A percentile compares a stretch with the other conserved stretches of the same genome.
phyloP scores from a whole-genome alignment of 1,140 invertebrate species.

The Apis florea region DNA sequence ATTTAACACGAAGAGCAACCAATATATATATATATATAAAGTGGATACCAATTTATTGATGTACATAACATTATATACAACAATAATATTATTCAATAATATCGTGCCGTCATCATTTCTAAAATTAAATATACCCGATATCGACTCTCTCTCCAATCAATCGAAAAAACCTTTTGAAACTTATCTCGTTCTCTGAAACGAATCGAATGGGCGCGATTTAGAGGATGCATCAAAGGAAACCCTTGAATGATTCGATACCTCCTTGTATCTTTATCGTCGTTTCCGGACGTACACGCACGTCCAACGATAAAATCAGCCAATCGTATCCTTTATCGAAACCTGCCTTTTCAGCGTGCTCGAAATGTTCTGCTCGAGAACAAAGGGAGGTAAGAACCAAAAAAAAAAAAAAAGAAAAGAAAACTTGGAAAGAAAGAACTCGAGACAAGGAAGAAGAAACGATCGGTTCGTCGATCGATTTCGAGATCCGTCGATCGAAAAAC shows the following conservation, averaged over 20 bases:
- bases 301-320: slow-evolving; percentile 41
- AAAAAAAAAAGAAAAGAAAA: neutral
- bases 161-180: neutral
- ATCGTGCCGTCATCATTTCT: too few species aligned
- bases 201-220: neutral
- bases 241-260: neutral
- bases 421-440: neutral
- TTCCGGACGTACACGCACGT: slow-evolving; percentile 12
- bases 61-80: too few species aligned
- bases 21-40: too few species aligned
- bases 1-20: too few species aligned
- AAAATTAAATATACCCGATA: neutral
- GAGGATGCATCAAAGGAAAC: neutral
- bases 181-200: neutral
- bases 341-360: slow-evolving; percentile 8
- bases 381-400: too few species aligned
- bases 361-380: neutral
- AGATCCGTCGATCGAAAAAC: neutral
- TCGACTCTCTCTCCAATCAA: neutral
- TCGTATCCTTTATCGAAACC: slow-evolving; percentile 10
- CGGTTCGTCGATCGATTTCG: slow-evolving; percentile 11
- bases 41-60: too few species aligned
- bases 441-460: neutral
- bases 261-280: slow-evolving; percentile 39
- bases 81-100: too few species aligned